A percentile compares a stretch with the other conserved stretches of the same genome.
phyloP scores from a whole-genome alignment of 2,113 vertebrate genomes.

The Saguinus imperator region DNA sequence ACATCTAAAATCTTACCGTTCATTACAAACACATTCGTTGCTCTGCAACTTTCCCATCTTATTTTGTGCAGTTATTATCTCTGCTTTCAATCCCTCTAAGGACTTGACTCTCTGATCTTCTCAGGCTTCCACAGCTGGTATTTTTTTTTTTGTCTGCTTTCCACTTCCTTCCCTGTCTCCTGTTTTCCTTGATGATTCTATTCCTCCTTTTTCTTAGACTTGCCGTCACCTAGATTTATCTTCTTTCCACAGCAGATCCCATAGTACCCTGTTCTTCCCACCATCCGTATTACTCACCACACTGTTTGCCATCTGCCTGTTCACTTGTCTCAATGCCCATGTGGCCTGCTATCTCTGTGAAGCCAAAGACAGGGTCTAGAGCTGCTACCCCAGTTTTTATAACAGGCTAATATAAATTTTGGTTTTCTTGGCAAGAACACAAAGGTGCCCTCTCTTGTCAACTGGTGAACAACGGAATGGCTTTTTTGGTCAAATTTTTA shows the following conservation, averaged over 20 bases:
- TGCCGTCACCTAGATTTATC: background rate
- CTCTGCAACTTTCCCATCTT: background rate
- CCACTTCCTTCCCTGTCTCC: background rate
- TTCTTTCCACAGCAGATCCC: background rate
- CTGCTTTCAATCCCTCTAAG: background rate
- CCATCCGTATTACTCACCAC: background rate
- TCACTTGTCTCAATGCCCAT: background rate
- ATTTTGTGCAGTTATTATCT: fast-evolving
- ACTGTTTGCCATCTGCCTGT: fast-evolving
- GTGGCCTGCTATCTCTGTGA: background rate
- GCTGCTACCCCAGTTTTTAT: background rate
- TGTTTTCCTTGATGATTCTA: background rate
- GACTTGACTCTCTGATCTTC: background rate
- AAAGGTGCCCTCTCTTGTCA: fast-evolving
- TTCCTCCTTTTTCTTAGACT: background rate
- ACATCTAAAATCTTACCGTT: background rate
- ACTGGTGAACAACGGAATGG: background rate
- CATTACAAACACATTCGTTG: background rate
- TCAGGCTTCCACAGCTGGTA: fast-evolving
- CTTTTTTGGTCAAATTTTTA: background rate
- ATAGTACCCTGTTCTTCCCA: background rate
- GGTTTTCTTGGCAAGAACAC: background rate
- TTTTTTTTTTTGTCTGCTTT: background rate
- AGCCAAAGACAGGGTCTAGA: background rate
- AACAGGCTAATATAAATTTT: background rate